phyloP scores from a whole-genome alignment of 1,140 invertebrate genomes.

The Lepidostoma basale region DNA sequence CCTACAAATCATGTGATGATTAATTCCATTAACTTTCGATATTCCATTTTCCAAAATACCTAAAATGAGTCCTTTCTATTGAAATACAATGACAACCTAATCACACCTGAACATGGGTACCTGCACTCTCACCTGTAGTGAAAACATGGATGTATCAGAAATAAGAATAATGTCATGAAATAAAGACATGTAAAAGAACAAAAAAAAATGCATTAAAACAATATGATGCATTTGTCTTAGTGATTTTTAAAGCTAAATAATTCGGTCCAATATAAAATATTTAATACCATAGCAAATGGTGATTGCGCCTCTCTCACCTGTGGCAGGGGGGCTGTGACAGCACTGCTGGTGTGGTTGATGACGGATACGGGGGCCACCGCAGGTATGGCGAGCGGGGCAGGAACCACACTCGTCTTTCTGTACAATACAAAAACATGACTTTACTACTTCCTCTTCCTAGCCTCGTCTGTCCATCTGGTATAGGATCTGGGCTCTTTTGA shows the following conservation, averaged over 20 bases:
- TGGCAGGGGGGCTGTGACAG: not conserved
- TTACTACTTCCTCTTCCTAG: not conserved
- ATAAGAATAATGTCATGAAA: not conserved
- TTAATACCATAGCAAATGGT: no score
- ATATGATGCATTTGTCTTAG: not conserved
- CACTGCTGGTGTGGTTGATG: constrained; percentile 15
- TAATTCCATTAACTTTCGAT: no score
- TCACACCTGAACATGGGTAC: not conserved
- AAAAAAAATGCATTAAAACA: not conserved
- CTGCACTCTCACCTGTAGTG: not conserved
- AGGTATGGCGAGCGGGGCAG: not conserved
- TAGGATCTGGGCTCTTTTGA: not conserved
- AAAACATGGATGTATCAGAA: not conserved
- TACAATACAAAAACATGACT: not conserved
- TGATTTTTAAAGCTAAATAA: not conserved
- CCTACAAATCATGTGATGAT: no score
- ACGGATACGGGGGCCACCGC: constrained; percentile 7
- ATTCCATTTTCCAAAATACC: no score
- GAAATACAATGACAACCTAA: no score
- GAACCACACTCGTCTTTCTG: constrained; percentile 4
- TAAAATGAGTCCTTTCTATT: no score
- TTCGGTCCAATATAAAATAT: no score
- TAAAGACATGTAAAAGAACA: not conserved
- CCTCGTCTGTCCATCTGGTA: not conserved
- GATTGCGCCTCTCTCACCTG: no score